These are phyloP conservation scores for Thelohanellus kitauei DNA, from an alignment of 30 jellyfish, hydroid and myxozoan genomes.

Conservation along the genomic window DNA sequence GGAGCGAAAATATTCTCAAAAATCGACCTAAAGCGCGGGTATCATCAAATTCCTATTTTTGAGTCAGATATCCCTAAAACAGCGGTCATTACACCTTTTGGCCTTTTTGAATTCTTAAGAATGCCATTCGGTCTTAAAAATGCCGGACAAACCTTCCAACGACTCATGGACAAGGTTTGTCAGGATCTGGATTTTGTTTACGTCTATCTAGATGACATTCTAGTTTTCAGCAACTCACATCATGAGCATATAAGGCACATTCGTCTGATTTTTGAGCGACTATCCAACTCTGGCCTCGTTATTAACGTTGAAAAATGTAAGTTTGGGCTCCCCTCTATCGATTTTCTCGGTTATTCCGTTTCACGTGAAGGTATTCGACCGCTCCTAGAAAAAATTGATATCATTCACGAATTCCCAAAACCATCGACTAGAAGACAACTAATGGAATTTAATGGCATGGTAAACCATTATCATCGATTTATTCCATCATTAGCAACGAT, in stretches of 20 bases:
- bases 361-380: constrained; percentile 1
- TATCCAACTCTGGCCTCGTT: neutral
- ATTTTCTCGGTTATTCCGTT: constrained; percentile 1
- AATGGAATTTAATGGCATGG: too few relatives aligned
- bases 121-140: neutral
- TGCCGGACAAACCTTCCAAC: constrained; percentile 2
- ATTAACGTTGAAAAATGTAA: neutral
- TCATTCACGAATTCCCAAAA: too few relatives aligned
- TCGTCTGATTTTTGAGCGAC: neutral
- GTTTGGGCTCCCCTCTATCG: neutral
- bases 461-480: too few relatives aligned
- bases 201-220: constrained; percentile 1
- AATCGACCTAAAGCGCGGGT: neutral
- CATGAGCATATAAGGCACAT: neutral
- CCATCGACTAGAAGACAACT: too few relatives aligned
- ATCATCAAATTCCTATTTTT: neutral
- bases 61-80: neutral
- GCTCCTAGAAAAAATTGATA: neutral
- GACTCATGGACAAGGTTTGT: neutral
- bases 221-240: neutral
- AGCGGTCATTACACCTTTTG: constrained; percentile 1
- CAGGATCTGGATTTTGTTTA: neutral
- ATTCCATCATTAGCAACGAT: too few relatives aligned
- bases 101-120: constrained; percentile 1
- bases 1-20: constrained; percentile 1